Evolutionary conservation across 1,140 invertebrate species (phyloP).

Genomic region (Pararge aegeria): DNA sequence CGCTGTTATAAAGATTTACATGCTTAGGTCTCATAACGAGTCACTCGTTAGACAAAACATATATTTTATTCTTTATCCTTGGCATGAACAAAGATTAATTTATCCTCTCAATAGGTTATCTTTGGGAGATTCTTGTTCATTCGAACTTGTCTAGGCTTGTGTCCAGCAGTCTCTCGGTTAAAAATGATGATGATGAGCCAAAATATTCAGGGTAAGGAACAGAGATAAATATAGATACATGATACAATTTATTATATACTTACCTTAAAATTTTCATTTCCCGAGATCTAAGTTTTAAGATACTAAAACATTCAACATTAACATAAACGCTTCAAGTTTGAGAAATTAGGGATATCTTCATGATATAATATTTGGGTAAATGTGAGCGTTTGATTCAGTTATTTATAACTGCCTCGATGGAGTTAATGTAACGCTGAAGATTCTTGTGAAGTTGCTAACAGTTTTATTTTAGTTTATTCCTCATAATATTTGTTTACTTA

Average conservation of each 20-base stretch:
- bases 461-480: conserved; percentile 18
- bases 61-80: background rate
- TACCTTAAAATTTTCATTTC: background rate
- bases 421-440: conserved; percentile 6
- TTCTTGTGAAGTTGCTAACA: conserved; percentile 11
- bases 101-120: background rate
- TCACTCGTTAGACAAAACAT: background rate
- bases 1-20: conserved; percentile 2
- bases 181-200: too few relatives aligned
- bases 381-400: conserved; percentile 14
- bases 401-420: conserved; percentile 12
- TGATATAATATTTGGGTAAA: conserved; percentile 20
- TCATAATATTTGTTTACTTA: conserved; percentile 15
- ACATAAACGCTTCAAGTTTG: conserved; percentile 11
- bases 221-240: too few relatives aligned
- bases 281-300: background rate
- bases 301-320: conserved; percentile 12
- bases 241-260: background rate
- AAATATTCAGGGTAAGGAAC: background rate
- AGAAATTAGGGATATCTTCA: conserved; percentile 4
- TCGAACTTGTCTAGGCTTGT: too few relatives aligned
- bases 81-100: background rate
- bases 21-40: background rate
- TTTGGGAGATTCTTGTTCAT: too few relatives aligned
- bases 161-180: too few relatives aligned